Base-by-base conservation (phyloP, 2,888 invertebrate genomes). In the Coelinius sp. region DNA sequence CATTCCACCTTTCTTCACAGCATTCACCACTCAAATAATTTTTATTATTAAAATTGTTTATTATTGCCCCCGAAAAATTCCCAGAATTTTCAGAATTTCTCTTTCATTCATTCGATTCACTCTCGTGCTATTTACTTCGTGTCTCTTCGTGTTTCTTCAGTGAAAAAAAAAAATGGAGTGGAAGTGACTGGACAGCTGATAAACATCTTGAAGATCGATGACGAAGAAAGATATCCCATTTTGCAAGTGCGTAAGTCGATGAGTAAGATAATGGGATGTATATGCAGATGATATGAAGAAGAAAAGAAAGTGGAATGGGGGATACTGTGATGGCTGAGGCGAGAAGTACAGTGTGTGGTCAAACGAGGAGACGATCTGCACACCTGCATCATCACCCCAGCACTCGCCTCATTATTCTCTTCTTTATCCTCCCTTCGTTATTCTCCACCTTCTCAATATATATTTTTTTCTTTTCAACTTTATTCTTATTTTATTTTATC, bases 361-460 rank as follows among this genome's bases (percentile, higher is more conserved):
- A 59, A 31, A 59, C 31, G 59, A 59, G 59, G 59, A 59, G 59
- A 59, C 59, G 59, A 59, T 59, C 59, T 31, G 59, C 70, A 76
- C 75, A 56, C 70, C 67, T 72, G 71, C 70, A 71, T 65, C 62
- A 46, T 68, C 70, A 31, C 52, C 67, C 62, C 38, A 8, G n/a
- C 73, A 66, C 71, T 75, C 71, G 75, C 77, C 73, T 76, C 73
- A 74, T 56, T 31, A 49, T 35, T 65, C 67, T 76, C 74, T 70
- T 79, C 83, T 66, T 88, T 79, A 72, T 62, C 27, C 38, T 59
- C 63, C 52, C 67, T 62, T 49, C 68, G 62, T 70, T 75, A 67
- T 74, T 71, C 66, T 69, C 62, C 63, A 31, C 49, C 63, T 49
- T 69, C 14, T 46, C 46, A 24, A 27, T 44, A 67, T 56, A n/a